These are phyloP conservation scores for Siniperca obscura DNA, from an alignment of 2,797 vertebrate species.

Conservation along the genomic window DNA sequence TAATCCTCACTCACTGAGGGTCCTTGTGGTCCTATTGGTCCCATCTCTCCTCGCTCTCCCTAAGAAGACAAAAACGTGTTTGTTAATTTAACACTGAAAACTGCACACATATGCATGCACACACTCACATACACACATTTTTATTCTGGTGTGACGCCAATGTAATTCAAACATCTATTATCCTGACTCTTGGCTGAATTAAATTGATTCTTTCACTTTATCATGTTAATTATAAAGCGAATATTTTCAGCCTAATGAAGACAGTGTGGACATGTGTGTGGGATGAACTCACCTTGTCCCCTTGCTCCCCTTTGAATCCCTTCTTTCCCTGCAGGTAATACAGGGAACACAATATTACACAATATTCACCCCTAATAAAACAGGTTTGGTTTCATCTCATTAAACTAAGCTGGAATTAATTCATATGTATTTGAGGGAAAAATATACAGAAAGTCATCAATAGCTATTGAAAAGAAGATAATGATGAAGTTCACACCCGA, in stretches of 20 bases:
- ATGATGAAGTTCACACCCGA: constrained; percentile 75
- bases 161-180: neutral
- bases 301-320: constrained; percentile 87
- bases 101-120: neutral
- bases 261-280: constrained; percentile 8
- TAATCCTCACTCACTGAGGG: constrained; percentile 78
- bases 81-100: constrained; percentile 5
- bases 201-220: neutral
- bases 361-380: constrained; percentile 25
- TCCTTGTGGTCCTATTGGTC: constrained; percentile 81
- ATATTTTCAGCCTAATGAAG: constrained; percentile 26
- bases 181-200: constrained; percentile 4
- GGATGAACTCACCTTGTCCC: constrained; percentile 85
- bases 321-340: constrained; percentile 88
- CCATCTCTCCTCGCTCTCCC: constrained; percentile 84
- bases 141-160: neutral
- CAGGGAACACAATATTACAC: too few relatives aligned
- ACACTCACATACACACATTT: neutral
- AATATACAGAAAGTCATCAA: constrained; percentile 24
- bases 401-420: constrained; percentile 18
- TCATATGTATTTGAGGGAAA: constrained; percentile 34
- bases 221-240: neutral
- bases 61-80: constrained; percentile 51
- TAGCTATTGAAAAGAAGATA: constrained; percentile 21
- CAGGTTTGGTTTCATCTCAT: constrained; percentile 28